A percentile compares a stretch with the other conserved stretches of the same genome.
These are phyloP conservation scores for Ganaspis sp. DNA, from an alignment of 1,140 invertebrate species.

Conservation along the genomic window DNA sequence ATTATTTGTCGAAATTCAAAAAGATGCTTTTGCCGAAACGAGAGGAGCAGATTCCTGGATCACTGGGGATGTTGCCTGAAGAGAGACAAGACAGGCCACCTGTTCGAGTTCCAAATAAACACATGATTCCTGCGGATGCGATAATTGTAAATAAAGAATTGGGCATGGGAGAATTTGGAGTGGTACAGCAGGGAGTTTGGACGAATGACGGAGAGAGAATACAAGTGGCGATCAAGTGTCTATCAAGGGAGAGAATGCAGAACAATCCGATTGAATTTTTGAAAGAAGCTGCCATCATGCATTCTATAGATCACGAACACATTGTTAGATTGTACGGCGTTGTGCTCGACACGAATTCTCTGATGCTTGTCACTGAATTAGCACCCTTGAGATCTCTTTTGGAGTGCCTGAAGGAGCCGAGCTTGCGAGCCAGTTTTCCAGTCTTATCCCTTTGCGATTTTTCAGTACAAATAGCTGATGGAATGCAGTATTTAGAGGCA, in stretches of 20 bases:
- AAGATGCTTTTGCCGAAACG: constrained; percentile 82
- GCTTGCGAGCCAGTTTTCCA: constrained; percentile 90
- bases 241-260: constrained; percentile 95
- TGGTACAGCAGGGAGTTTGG: constrained; percentile 98
- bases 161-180: constrained; percentile 94
- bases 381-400: constrained; percentile 95
- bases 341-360: constrained; percentile 93
- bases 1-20: constrained; percentile 94
- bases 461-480: constrained; percentile 95
- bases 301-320: constrained; percentile 96
- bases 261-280: constrained; percentile 97
- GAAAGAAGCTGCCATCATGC: constrained; percentile 99
- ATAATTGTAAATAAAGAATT: constrained; percentile 96
- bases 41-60: constrained; percentile 75
- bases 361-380: constrained; percentile 98
- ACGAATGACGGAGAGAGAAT: constrained; percentile 91
- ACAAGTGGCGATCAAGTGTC: constrained; percentile 98
- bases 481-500: constrained; percentile 95
- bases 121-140: constrained; percentile 95
- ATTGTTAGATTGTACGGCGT: constrained; percentile 98
- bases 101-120: constrained; percentile 87
- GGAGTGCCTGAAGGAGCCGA: constrained; percentile 96
- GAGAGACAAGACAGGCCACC: constrained; percentile 72
- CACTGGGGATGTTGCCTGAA: constrained; percentile 68
- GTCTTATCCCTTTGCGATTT: constrained; percentile 93